These are phyloP conservation scores for Romanomermis culicivorax DNA, from an alignment of 2,888 invertebrate genomes.

Conservation along the genomic window DNA sequence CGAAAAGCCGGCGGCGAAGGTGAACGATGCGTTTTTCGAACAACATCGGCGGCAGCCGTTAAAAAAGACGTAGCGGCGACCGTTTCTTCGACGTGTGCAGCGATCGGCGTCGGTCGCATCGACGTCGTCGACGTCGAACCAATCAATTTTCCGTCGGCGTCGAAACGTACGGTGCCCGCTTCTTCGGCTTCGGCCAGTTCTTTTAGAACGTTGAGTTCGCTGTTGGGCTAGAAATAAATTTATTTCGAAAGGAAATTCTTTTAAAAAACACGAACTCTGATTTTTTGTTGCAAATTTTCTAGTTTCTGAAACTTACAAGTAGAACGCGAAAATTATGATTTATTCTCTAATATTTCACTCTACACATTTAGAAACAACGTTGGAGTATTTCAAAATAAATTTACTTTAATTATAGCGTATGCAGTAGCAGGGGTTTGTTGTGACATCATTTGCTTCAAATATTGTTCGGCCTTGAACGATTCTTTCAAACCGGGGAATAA, in stretches of 20 bases:
- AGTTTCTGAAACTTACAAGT: too few species aligned
- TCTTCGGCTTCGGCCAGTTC: conserved; percentile 19
- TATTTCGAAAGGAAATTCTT: too few species aligned
- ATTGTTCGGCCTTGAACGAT: conserved; percentile 18
- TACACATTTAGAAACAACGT: too few species aligned
- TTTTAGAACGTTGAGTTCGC: conserved; percentile 17
- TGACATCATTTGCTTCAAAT: conserved; percentile 12
- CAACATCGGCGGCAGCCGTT: background rate
- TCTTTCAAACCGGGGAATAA: too few species aligned
- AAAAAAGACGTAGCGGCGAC: background rate
- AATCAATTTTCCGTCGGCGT: conserved; percentile 3
- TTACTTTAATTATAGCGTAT: conserved; percentile 13
- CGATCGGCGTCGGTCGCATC: background rate
- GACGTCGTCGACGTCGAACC: background rate
- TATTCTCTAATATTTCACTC: too few species aligned
- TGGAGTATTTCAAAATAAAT: too few species aligned
- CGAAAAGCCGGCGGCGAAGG: background rate
- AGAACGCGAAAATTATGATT: too few species aligned
- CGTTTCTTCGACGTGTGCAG: background rate
- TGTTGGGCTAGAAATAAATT: conserved; percentile 10
- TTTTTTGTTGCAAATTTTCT: too few species aligned
- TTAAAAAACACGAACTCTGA: too few species aligned
- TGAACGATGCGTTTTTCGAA: background rate
- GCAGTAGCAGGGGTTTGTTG: conserved; percentile 18
- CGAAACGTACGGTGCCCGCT: conserved; percentile 12